phyloP scores from a whole-genome alignment of 2,113 vertebrate genomes.

The Hylia prasina region DNA sequence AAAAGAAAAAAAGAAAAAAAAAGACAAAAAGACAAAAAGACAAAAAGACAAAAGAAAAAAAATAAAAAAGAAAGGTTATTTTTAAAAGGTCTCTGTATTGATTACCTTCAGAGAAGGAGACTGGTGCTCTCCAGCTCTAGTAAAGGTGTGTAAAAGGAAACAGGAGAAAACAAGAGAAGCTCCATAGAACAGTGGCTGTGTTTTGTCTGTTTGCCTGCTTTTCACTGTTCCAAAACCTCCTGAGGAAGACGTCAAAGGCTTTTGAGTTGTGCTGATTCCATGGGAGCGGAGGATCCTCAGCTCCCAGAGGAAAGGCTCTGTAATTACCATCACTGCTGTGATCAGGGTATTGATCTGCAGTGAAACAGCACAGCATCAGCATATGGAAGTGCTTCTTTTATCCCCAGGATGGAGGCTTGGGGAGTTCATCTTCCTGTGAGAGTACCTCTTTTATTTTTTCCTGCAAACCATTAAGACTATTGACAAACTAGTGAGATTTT shows the following conservation, averaged over 20 bases:
- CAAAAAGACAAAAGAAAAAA: no score
- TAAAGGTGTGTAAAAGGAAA: neutral
- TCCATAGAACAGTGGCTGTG: neutral
- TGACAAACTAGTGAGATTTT: neutral
- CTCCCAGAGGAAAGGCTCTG: neutral
- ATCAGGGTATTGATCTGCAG: constrained; percentile 9
- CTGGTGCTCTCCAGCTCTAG: neutral
- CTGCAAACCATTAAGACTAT: neutral
- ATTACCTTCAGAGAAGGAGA: neutral
- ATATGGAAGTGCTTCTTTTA: neutral
- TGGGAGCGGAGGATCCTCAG: neutral
- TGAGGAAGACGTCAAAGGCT: neutral
- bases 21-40: no score
- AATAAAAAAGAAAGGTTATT: neutral
- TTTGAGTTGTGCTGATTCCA: neutral
- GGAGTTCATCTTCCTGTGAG: neutral
- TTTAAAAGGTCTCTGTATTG: neutral
- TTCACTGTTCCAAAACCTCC: neutral
- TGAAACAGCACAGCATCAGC: neutral
- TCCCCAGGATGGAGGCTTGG: neutral
- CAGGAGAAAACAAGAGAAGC: neutral
- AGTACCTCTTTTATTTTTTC: neutral
- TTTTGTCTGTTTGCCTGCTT: neutral
- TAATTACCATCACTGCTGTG: neutral
- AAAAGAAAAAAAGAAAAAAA: no score